Conservation (phyloP, 2,113 vertebrate species). For the Coptodon bakossiorum region DNA sequence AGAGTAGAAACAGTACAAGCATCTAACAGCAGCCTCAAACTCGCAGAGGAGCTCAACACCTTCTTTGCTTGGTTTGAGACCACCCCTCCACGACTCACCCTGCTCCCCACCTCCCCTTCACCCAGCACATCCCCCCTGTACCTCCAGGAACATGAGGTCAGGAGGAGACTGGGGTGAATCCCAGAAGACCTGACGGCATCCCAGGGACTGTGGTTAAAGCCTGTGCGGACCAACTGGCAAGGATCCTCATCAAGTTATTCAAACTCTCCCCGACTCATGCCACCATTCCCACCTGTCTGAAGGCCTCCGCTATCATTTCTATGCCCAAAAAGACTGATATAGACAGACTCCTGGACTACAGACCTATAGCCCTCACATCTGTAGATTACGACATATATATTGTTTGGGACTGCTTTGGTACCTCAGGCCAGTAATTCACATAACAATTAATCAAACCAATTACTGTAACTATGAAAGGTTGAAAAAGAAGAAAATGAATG, state of each 20-base stretch:
- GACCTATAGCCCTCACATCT: not conserved
- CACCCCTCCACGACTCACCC: not conserved
- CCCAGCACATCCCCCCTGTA: not conserved
- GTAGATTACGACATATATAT: not conserved
- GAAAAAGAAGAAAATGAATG: not conserved
- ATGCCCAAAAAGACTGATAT: not conserved
- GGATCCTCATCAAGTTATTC: not conserved
- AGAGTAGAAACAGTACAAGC: not conserved
- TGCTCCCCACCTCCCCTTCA: not conserved
- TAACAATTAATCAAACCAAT: not conserved
- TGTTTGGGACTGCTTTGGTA: not conserved
- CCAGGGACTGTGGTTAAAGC: not conserved
- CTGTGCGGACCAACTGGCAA: fast-evolving
- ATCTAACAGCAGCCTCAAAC: fast-evolving
- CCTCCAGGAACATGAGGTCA: not conserved
- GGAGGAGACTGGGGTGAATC: not conserved
- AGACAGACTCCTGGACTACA: not conserved
- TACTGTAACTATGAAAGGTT: not conserved
- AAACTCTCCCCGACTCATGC: not conserved
- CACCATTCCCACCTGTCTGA: fast-evolving
- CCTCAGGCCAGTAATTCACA: not conserved
- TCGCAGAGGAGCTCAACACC: not conserved
- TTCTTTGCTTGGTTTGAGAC: not conserved
- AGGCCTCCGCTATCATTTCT: fast-evolving
- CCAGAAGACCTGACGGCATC: fast-evolving